Conservation (phyloP, 37 sponge, comb jelly and placozoan species). For the Axinella damicornis region DNA sequence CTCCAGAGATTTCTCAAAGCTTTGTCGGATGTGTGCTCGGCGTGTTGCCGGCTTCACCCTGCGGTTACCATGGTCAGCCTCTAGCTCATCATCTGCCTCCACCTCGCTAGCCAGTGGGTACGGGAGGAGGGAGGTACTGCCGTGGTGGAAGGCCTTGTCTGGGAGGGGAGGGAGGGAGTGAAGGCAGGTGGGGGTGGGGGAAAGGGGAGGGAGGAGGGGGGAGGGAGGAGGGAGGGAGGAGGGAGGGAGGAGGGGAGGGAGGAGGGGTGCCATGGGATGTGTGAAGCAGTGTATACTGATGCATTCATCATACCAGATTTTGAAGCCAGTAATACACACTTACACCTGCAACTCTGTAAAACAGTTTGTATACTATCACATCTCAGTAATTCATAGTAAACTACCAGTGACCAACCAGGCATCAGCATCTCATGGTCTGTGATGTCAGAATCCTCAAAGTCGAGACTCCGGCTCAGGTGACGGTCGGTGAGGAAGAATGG, state of each 20-base stretch:
- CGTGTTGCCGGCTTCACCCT: slow-evolving; percentile 33
- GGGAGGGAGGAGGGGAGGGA: slow-evolving; percentile 1
- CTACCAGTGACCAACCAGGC: too few relatives aligned
- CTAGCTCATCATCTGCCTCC: slow-evolving; percentile 58
- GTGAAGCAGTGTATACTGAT: too few relatives aligned
- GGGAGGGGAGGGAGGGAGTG: neutral
- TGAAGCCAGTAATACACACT: too few relatives aligned
- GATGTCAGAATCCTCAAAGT: slow-evolving; percentile 19
- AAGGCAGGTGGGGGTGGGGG: neutral
- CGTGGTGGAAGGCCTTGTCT: neutral
- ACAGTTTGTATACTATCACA: too few relatives aligned
- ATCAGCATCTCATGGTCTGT: slow-evolving; percentile 1
- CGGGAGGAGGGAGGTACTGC: neutral
- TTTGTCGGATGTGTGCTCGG: slow-evolving; percentile 26
- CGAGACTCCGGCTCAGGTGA: slow-evolving; percentile 13
- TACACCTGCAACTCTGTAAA: too few relatives aligned
- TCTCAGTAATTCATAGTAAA: too few relatives aligned
- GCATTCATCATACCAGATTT: too few relatives aligned
- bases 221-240: neutral
- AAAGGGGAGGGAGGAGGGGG: neutral
- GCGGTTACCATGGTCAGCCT: slow-evolving; percentile 16
- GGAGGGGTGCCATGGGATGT: neutral
- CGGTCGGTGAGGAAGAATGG: slow-evolving; percentile 58
- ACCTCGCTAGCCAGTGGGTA: slow-evolving; percentile 29
- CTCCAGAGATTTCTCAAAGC: neutral